These are phyloP conservation scores for Agapostemon virescens DNA, from an alignment of 2,888 invertebrate species.

Conservation along the genomic window DNA sequence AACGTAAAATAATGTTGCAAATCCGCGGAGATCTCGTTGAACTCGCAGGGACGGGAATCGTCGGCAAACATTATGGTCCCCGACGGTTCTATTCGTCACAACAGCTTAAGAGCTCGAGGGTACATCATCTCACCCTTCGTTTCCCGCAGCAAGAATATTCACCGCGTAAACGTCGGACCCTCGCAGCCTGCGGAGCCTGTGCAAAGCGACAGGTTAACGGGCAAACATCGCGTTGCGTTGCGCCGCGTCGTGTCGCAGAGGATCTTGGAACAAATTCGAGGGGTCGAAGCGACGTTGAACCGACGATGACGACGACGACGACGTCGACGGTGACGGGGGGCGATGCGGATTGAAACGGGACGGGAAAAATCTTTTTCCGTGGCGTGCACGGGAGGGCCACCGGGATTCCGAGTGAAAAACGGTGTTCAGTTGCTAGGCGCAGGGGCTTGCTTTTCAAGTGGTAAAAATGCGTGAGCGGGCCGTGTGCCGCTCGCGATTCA, in stretches of 20 bases:
- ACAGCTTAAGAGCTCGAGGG: not conserved
- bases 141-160: not conserved
- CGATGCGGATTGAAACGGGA: conserved; percentile 17
- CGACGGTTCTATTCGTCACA: not conserved
- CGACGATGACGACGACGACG: not conserved
- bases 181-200: not conserved
- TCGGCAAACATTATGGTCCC: not conserved
- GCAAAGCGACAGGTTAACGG: conserved; percentile 18
- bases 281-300: conserved; percentile 3
- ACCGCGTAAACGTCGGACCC: conserved; percentile 3
- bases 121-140: not conserved
- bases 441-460: conserved; percentile 23
- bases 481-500: conserved; percentile 31
- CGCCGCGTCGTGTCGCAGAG: not conserved
- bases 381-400: not conserved
- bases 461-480: conserved; percentile 54
- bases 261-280: not conserved
- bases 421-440: conserved; percentile 27
- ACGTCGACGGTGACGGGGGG: not conserved
- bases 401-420: not conserved
- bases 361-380: conserved; percentile 17
- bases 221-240: not conserved
- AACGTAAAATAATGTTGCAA: not conserved
- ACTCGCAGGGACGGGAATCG: not conserved
- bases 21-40: not conserved